Conservation (phyloP, 2,797 vertebrate genomes). For the Ataeniobius toweri region DNA sequence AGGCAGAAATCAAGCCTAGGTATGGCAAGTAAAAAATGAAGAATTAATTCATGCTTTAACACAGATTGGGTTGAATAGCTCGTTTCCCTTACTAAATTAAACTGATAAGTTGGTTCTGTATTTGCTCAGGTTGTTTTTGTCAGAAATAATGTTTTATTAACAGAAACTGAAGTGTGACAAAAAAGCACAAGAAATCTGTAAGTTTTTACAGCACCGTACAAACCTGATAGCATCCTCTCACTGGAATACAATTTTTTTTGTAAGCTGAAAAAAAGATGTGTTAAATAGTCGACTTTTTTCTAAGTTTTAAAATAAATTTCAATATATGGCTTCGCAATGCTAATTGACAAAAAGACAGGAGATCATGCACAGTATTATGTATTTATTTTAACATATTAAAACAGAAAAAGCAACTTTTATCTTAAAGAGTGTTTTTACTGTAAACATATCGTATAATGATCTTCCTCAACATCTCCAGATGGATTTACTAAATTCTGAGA, state of each 20-base stretch:
- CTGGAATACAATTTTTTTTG: slow-evolving; percentile 43
- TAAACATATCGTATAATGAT: slow-evolving; percentile 65
- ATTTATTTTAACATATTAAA: slow-evolving; percentile 71
- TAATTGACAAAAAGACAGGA: slow-evolving; percentile 23
- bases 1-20: not conserved
- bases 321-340: slow-evolving; percentile 1
- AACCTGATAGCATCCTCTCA: slow-evolving; percentile 37
- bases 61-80: not conserved
- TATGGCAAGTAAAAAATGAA: not conserved
- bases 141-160: not conserved
- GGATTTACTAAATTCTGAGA: slow-evolving; percentile 32
- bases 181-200: not conserved
- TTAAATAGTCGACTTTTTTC: slow-evolving; percentile 44
- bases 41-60: not conserved
- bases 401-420: slow-evolving; percentile 70
- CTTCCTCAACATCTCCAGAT: slow-evolving; percentile 23
- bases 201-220: slow-evolving; percentile 6
- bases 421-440: slow-evolving; percentile 55
- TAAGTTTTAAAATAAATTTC: not conserved
- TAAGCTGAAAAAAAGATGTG: slow-evolving; percentile 43
- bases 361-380: slow-evolving; percentile 43
- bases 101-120: not conserved
- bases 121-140: not conserved
- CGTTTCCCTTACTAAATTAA: not conserved
- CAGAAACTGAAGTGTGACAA: not conserved